A percentile compares a stretch with the other conserved stretches of the same genome.
These are phyloP conservation scores for Chaenodraco wilsoni DNA, from an alignment of 2,797 vertebrate species.

Conservation along the genomic window DNA sequence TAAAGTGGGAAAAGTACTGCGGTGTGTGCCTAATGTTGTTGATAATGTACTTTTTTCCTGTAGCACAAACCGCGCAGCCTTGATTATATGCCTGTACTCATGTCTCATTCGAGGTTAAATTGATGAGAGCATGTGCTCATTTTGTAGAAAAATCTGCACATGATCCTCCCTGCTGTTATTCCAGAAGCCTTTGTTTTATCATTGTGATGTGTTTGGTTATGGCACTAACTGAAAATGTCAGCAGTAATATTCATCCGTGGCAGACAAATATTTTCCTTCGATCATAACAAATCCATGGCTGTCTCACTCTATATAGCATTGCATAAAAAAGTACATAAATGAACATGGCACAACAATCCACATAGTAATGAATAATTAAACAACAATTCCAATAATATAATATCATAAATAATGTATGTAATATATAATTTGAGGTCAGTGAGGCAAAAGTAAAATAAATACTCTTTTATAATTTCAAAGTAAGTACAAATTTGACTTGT, in stretches of 20 bases:
- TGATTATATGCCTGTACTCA: background rate
- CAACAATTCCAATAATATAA: background rate
- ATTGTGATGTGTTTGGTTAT: conserved; percentile 57
- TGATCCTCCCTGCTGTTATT: conserved; percentile 21
- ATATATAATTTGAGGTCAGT: background rate
- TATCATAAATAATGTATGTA: background rate
- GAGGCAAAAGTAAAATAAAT: background rate
- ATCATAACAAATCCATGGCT: conserved; percentile 40
- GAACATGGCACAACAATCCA: conserved; percentile 3
- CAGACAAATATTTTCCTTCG: conserved; percentile 70
- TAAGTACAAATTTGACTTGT: too few species aligned
- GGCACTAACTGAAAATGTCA: conserved; percentile 60
- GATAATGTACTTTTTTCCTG: background rate
- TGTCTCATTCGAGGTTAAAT: conserved; percentile 1
- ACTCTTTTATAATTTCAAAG: too few species aligned
- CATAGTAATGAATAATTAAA: conserved; percentile 15
- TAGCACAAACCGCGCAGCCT: conserved; percentile 1
- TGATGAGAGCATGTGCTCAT: conserved; percentile 6
- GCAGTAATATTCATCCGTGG: conserved; percentile 26
- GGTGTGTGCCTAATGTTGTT: too few species aligned
- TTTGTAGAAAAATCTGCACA: conserved; percentile 9
- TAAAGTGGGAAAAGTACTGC: too few species aligned
- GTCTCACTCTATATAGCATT: background rate
- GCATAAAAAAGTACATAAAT: conserved; percentile 10
- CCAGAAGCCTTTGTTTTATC: conserved; percentile 30